Conservation (phyloP, 2,797 vertebrate species). For the Holocentrus rufus region DNA sequence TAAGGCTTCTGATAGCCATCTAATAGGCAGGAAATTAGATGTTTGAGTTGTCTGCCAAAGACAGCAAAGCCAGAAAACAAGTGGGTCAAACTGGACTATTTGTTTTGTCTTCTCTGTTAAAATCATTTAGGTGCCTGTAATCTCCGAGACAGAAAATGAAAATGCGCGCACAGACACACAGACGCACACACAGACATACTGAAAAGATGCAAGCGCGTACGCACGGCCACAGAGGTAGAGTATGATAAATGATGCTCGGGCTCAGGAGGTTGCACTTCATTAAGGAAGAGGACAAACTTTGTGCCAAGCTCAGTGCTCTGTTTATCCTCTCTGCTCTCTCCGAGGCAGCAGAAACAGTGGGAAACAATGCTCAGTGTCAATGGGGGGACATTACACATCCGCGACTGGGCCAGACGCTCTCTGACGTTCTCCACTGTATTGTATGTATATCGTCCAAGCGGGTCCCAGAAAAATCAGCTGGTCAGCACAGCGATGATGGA, state of each 20-base stretch:
- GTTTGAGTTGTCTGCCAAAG: constrained; percentile 54
- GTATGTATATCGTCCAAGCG: constrained; percentile 28
- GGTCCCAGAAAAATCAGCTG: constrained; percentile 54
- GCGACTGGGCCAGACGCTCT: constrained; percentile 21
- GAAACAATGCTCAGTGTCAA: constrained; percentile 67
- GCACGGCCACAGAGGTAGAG: constrained; percentile 41
- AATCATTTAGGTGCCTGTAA: constrained; percentile 52
- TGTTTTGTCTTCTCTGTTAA: constrained; percentile 49
- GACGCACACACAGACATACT: constrained; percentile 18
- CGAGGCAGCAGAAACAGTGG: constrained; percentile 53
- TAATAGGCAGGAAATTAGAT: constrained; percentile 68
- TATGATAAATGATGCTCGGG: constrained; percentile 75
- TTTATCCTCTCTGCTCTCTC: constrained; percentile 71
- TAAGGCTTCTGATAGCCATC: constrained; percentile 58
- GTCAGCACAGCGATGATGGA: constrained; percentile 72
- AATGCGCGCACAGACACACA: constrained; percentile 36
- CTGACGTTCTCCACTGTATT: constrained; percentile 44
- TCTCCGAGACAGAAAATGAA: constrained; percentile 39
- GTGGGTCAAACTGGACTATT: constrained; percentile 40
- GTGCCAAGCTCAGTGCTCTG: constrained; percentile 70
- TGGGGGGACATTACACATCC: constrained; percentile 10
- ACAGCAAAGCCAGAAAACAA: constrained; percentile 52
- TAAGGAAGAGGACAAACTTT: constrained; percentile 72
- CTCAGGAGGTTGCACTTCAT: constrained; percentile 75
- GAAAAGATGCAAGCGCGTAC: background rate